Base-by-base conservation (phyloP, 2,888 invertebrate genomes). In the Amblyjoppa fuscipennis region DNA sequence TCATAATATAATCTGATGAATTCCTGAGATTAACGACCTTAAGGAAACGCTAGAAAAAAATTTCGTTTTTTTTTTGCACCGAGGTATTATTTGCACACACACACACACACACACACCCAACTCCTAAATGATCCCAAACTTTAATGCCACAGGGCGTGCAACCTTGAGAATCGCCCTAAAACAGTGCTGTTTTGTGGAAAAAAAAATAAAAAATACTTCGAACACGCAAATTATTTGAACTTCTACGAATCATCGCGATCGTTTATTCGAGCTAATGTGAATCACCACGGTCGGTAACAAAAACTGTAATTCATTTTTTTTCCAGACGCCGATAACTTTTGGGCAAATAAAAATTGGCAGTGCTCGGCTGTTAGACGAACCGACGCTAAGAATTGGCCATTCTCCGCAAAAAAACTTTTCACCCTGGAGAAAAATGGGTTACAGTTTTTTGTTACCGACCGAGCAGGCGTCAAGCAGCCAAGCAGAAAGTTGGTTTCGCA, bases 141-240 rank as follows among this genome's bases (percentile, higher is more conserved):
- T 49, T 13, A 61, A 75, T 49, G 61, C 49, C 31, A 64, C 20
- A 64, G 20, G 34, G 75, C 75, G 75, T 75, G 75, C 61, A 61
- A 75, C 61, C 45, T 2, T 20, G 1, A 53, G n/a, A 53, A 53
- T 53, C 20, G 20, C 13, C 53, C 53, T 2, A 53, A n/a, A 20
- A 53, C 0, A 20, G 20, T 20, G 53, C 4, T 16, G 5, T 20
- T n/a, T n/a, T n/a, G 20, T 20, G n/a, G 20, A 20, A 53, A 51
- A 16, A 16, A 20, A 20, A 20, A 20, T 20, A 49, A 16, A 51
- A 51, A 6, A 51, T n/a, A 1, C 51, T 51, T 6, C 4, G 5
- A 51, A 51, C n/a, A 6, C 51, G n/a, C 51, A 20, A 25, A 56
- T 56, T 25, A 56, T 56, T 25, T 56, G 20, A 25, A 11, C 11